Evolutionary conservation across 2,888 invertebrate genomes (phyloP), one percentile per base, ranked within the genome.

Genomic region (Drosophila pseudotakahashii): DNA sequence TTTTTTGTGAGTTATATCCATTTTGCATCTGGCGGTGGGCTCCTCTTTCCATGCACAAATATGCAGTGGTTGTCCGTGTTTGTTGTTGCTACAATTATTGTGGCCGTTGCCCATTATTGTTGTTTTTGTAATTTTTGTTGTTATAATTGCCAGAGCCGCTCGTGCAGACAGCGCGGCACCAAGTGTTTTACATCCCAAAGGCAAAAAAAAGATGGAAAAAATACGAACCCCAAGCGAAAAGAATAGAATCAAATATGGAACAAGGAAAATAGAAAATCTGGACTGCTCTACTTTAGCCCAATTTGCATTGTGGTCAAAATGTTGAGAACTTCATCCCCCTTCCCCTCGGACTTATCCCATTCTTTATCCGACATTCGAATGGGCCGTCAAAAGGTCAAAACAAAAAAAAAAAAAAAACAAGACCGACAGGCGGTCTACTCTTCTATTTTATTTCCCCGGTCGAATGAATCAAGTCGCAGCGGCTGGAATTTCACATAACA

Each of bases 161-260:
- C 66, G 82, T 81, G 84, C 84, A 84, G 84, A 84, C 84, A 79
- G 76, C 79, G 81, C 78, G 84, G 84, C 84, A 86, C 84, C 84
- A 86, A 84, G 84, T 84, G 84, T 81, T 83, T 86, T 73, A 75
- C 79, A 86, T 86, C 83, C 77, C 77, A 78, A 67, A 63, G 60
- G 75, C 71, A 45, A 61, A 80, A 76, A 77, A 62, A 58, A 23
- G 34, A 34, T 62, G 32, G 34, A 34, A 64, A 36, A 36, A 32
- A 19, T 13, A 51, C 13, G 16, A 48, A 26, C 9, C 51, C 23
- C 34, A 39, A 37, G 16, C 42, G 3, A 53, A 36, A 53, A 16
- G 41, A 68, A 77, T 61, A 67, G 41, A 63, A 62, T 52, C n/a
- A 30, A 52, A 51, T 45, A 9, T 42, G 51, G 50, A 59, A 70